Conservation (phyloP, 2,888 invertebrate species). For the Patella caerulea region DNA sequence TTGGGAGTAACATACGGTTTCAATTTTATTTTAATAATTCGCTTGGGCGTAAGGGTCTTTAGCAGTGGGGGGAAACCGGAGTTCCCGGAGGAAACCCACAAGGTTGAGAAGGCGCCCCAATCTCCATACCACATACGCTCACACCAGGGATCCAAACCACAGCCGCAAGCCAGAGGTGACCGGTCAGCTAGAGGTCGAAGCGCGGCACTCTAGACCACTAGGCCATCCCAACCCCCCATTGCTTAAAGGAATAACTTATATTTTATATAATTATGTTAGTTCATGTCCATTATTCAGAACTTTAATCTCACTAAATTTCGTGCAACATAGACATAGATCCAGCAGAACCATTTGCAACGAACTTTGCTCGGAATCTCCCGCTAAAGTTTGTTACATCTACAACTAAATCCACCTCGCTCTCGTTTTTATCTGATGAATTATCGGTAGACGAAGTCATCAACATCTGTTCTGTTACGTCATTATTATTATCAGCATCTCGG, state of each 20-base stretch:
- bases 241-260: background rate
- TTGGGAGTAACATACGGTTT: too few species aligned
- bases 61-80: too few species aligned
- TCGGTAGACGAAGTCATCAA: background rate
- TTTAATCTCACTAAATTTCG: background rate
- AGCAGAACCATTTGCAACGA: background rate
- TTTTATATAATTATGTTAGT: background rate
- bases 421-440: background rate
- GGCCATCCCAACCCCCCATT: too few species aligned
- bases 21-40: too few species aligned
- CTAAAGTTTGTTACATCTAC: background rate
- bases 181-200: too few species aligned
- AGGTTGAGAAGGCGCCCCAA: too few species aligned
- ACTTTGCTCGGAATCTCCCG: background rate
- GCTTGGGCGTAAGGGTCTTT: too few species aligned
- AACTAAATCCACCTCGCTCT: background rate
- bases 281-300: background rate
- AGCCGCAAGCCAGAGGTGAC: too few species aligned
- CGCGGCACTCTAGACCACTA: too few species aligned
- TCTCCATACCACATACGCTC: too few species aligned
- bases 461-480: background rate
- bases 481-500: background rate
- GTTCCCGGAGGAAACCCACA: too few species aligned
- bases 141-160: too few species aligned
- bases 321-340: background rate